phyloP scores from a whole-genome alignment of 64 coral and sea anemone genomes.

The Acropora tenuis region DNA sequence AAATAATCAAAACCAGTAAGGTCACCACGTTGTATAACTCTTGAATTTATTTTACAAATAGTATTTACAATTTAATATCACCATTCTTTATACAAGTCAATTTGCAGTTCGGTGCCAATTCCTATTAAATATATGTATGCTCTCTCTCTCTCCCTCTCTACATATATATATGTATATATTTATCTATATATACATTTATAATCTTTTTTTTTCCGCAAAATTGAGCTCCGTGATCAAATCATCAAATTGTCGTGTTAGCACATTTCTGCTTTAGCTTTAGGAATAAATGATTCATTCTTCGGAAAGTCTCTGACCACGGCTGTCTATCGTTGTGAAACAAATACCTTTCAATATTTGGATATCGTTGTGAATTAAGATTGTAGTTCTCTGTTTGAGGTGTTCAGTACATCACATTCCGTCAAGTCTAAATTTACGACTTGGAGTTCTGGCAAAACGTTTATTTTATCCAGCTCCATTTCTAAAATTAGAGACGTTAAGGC shows the following conservation, averaged over 20 bases:
- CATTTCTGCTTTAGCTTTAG: background rate
- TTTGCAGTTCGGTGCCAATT: background rate
- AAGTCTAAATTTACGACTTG: slow-evolving; percentile 17
- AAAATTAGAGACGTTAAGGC: slow-evolving; percentile 31
- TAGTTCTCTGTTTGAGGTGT: background rate
- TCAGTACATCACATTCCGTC: slow-evolving; percentile 16
- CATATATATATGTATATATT: no score
- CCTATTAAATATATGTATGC: background rate
- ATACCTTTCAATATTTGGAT: background rate
- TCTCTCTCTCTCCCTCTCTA: no score
- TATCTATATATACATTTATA: no score
- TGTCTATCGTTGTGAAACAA: background rate
- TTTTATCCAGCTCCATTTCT: slow-evolving; percentile 40
- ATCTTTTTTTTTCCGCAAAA: no score
- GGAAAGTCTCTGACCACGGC: background rate
- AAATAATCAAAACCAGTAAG: background rate
- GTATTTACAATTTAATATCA: slow-evolving; percentile 41
- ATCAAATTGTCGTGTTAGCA: background rate
- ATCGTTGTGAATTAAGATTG: background rate
- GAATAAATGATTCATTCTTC: background rate
- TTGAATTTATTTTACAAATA: slow-evolving; percentile 36
- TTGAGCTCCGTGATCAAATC: background rate
- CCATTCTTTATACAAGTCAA: slow-evolving; percentile 2
- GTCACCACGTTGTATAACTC: background rate
- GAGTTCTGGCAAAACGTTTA: slow-evolving; percentile 44